Evolutionary conservation across 1,140 invertebrate genomes (phyloP).

Genomic region (Lithobius niger): DNA sequence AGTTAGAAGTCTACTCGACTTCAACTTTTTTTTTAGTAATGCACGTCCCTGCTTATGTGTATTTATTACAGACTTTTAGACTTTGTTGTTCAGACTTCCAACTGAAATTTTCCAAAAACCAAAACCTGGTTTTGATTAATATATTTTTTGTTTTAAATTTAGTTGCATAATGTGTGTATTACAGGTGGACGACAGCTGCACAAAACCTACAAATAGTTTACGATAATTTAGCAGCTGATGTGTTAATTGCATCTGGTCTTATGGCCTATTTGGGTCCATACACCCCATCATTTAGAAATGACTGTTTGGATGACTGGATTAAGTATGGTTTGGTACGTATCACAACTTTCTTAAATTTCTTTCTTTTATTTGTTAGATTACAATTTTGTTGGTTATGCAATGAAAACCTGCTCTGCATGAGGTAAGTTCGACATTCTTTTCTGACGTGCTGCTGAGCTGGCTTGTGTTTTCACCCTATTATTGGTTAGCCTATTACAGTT

Average conservation of each 20-base stretch:
- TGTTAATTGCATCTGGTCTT: constrained; percentile 71
- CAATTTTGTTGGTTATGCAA: too few species aligned
- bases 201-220: constrained; percentile 44
- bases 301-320: constrained; percentile 60
- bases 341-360: too few species aligned
- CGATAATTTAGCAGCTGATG: constrained; percentile 59
- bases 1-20: too few species aligned
- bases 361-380: too few species aligned
- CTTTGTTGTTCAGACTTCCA: background rate
- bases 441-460: too few species aligned
- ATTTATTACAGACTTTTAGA: too few species aligned
- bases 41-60: too few species aligned
- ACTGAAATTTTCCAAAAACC: background rate
- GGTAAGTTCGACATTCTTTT: too few species aligned
- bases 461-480: too few species aligned
- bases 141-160: background rate
- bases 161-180: background rate
- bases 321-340: constrained; percentile 34
- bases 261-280: constrained; percentile 86
- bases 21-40: too few species aligned
- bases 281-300: constrained; percentile 48
- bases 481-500: too few species aligned
- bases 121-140: background rate
- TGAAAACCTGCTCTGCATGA: too few species aligned
- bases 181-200: constrained; percentile 57